Base-by-base conservation (phyloP, 2,888 invertebrate genomes). In the Agonum fuliginosum region DNA sequence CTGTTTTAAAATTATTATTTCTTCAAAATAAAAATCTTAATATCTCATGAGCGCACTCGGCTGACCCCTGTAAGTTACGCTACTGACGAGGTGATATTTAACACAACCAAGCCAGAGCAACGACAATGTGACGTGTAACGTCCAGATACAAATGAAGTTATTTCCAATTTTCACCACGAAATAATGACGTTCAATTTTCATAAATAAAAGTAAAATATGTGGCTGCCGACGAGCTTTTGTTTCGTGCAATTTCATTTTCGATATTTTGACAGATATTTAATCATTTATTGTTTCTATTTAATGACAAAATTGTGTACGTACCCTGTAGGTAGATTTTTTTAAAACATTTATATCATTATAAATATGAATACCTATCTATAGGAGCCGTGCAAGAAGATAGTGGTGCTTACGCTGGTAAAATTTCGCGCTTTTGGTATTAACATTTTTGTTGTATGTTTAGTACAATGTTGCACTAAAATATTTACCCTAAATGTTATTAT, bases 141-240 rank as follows among this genome's bases (percentile, higher is more conserved):
- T 71, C 17, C 19, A 46, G 71, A 72, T 54, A 72, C 30, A 72
- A 72, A 72, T 72, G 72, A 72, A 72, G 72, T 72, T 72, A 72
- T 72, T 54, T 72, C 72, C 72, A 72, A 72, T 72, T 72, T 54
- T 37, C 72, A 54, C 20, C 37, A 51, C 19, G 51, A 72, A 34
- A 72, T 72, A 72, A 72, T 72, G 72, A 54, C 48, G 54, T 72
- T 72, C 72, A 51, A 72, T 72, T 72, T 54, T 72, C 46, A 54
- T 51, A 72, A 72, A 67, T 67, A 41, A 67, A 67, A 67, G 41
- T 67, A 41, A 41, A 67, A 41, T 41, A 41, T 67, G 67, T 20
- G 24, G n/a, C 37, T 22, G 10, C 30, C 30, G 58, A 62, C 58
- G 27, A 30, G 58, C 58, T 30, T 62, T 62, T 62, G 58, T 62